Evolutionary conservation across 2,113 vertebrate genomes (phyloP).

Genomic region (Megaceryle maxima): DNA sequence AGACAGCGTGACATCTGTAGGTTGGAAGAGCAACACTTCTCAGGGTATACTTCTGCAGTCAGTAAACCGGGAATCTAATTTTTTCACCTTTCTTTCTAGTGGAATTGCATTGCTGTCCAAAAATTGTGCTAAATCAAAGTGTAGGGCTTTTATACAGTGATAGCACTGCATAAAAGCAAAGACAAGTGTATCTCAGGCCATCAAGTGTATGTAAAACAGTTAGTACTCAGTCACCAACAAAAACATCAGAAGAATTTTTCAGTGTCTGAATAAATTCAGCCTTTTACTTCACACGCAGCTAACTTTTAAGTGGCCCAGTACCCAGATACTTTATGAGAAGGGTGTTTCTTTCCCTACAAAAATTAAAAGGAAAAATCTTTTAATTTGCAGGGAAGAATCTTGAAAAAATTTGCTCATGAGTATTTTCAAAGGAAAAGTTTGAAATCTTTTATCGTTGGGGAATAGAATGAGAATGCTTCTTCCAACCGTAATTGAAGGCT

Average conservation of each 20-base stretch:
- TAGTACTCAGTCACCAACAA: neutral
- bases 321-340: neutral
- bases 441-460: neutral
- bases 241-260: conserved; percentile 14
- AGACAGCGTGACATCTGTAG: neutral
- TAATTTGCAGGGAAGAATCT: neutral
- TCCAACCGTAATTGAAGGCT: neutral
- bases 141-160: neutral
- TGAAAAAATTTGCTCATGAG: neutral
- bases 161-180: neutral
- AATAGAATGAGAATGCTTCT: neutral
- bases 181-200: neutral
- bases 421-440: neutral
- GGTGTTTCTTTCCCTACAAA: neutral
- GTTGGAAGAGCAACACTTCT: neutral
- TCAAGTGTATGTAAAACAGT: conserved; percentile 7
- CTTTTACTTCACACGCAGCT: neutral
- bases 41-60: neutral
- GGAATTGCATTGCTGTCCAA: neutral
- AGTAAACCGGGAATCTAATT: neutral
- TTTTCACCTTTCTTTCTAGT: neutral
- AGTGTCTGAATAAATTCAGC: neutral
- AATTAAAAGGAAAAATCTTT: neutral
- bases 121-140: neutral
- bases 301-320: neutral